phyloP scores from a whole-genome alignment of 2,797 vertebrate genomes.

The Arrhamphus sclerolepis region DNA sequence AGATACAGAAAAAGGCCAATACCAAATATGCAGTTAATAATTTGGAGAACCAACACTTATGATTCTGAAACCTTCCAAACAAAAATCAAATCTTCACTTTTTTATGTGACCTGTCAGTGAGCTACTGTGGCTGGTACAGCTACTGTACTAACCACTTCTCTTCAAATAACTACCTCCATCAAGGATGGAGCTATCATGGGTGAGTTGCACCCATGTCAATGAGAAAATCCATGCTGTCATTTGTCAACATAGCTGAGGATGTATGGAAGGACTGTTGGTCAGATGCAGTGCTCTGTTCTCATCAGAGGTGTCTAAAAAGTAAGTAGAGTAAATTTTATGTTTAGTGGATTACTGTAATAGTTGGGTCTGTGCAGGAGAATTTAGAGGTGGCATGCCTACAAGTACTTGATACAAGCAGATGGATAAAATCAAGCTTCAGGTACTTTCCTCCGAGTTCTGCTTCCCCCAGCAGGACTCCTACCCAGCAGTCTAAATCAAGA shows the following conservation, averaged over 20 bases:
- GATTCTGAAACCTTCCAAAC: too few species aligned
- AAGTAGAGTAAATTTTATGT: neutral
- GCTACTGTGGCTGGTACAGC: too few species aligned
- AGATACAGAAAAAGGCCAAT: constrained; percentile 2
- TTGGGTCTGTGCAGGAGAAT: neutral
- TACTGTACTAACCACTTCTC: too few species aligned
- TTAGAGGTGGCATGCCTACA: constrained; percentile 8
- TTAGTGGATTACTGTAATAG: neutral
- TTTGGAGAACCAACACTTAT: too few species aligned
- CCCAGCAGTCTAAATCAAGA: constrained; percentile 73
- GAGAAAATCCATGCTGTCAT: constrained; percentile 28
- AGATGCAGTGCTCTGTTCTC: constrained; percentile 28
- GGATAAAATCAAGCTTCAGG: constrained; percentile 49
- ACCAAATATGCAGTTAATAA: constrained; percentile 1
- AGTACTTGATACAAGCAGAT: constrained; percentile 32
- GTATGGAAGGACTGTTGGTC: constrained; percentile 44
- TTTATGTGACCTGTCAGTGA: too few species aligned
- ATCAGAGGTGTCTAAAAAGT: constrained; percentile 25
- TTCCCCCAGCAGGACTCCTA: constrained; percentile 52
- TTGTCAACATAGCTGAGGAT: constrained; percentile 49
- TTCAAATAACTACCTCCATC: too few species aligned
- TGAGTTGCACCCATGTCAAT: neutral
- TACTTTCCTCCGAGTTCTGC: constrained; percentile 35
- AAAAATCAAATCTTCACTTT: too few species aligned
- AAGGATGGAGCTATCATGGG: constrained; percentile 1